Percentiles rank a stretch among this genome's conserved stretches.
These are phyloP conservation scores for Sebastes hubbsi DNA, from an alignment of 2,797 vertebrate genomes.

Conservation along the genomic window DNA sequence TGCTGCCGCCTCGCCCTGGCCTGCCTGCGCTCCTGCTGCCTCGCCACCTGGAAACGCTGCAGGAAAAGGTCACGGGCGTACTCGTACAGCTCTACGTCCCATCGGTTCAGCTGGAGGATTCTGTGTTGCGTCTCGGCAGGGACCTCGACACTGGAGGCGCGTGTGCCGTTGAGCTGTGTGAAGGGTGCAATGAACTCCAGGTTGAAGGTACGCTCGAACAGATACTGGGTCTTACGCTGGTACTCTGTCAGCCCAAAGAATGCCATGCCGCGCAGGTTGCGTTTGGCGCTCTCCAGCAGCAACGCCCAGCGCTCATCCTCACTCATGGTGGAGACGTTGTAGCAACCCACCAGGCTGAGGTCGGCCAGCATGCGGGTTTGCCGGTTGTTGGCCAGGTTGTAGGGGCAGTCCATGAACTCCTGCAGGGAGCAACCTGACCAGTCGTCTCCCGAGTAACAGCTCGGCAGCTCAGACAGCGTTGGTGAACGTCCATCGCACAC, in stretches of 20 bases:
- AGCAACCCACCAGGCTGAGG: constrained; percentile 96
- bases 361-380: constrained; percentile 98
- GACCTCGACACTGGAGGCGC: constrained; percentile 92
- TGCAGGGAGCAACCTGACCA: constrained; percentile 95
- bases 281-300: constrained; percentile 94
- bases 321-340: constrained; percentile 93
- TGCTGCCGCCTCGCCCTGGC: constrained; percentile 90
- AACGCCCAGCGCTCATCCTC: constrained; percentile 91
- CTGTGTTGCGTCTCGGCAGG: constrained; percentile 86
- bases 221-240: constrained; percentile 97
- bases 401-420: constrained; percentile 96
- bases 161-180: constrained; percentile 96
- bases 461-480: constrained; percentile 92
- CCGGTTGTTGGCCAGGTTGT: constrained; percentile 96
- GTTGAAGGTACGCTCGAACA: constrained; percentile 96
- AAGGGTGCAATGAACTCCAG: constrained; percentile 96
- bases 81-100: constrained; percentile 95
- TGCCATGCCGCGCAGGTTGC: constrained; percentile 94
- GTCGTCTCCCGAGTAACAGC: constrained; percentile 94
- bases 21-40: constrained; percentile 94
- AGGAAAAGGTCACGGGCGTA: constrained; percentile 96
- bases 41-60: constrained; percentile 94
- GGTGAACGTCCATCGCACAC: constrained; percentile 94
- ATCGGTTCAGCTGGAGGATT: constrained; percentile 92
- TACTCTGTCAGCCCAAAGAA: constrained; percentile 97